Conservation (phyloP, 2,113 vertebrate species). For the Tretioscincus oriximinensis region DNA sequence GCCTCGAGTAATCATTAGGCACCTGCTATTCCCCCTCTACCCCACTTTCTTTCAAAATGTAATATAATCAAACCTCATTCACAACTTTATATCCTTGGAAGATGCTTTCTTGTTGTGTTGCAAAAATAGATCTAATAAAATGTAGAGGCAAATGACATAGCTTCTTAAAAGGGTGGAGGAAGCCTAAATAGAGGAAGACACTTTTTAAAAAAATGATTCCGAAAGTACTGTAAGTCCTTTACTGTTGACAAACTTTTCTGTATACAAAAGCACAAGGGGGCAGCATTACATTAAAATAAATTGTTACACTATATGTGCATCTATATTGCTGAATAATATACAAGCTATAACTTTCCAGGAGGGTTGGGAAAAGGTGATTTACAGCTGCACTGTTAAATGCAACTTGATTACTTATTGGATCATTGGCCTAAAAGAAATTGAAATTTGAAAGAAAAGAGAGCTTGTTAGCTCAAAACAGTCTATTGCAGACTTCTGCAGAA, state of each 20-base stretch:
- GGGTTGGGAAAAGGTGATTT: slow-evolving; percentile 28
- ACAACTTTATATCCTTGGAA: background rate
- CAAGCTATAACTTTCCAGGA: slow-evolving; percentile 17
- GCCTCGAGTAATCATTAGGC: background rate
- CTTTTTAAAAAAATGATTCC: background rate
- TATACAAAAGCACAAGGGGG: slow-evolving; percentile 72
- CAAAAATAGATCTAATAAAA: slow-evolving; percentile 19
- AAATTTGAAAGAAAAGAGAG: background rate
- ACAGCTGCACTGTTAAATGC: slow-evolving; percentile 1
- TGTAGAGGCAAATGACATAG: background rate
- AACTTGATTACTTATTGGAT: slow-evolving; percentile 31
- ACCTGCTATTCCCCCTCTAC: background rate
- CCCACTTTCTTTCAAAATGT: background rate
- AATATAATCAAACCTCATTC: background rate
- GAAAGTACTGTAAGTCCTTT: slow-evolving; percentile 24
- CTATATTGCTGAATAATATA: slow-evolving; percentile 17
- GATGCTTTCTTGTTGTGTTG: background rate
- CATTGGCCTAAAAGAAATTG: background rate
- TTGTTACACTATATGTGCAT: slow-evolving; percentile 33
- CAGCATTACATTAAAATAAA: slow-evolving; percentile 75
- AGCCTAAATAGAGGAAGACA: slow-evolving; percentile 9
- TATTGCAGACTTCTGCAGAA: background rate
- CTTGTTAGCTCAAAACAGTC: background rate
- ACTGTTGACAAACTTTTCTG: slow-evolving; percentile 64
- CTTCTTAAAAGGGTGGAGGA: slow-evolving; percentile 1